A percentile compares a stretch with the other conserved stretches of the same genome.
Evolutionary conservation across 92 coral and sea anemone genomes (phyloP).

Genomic region (Metridium senile): DNA sequence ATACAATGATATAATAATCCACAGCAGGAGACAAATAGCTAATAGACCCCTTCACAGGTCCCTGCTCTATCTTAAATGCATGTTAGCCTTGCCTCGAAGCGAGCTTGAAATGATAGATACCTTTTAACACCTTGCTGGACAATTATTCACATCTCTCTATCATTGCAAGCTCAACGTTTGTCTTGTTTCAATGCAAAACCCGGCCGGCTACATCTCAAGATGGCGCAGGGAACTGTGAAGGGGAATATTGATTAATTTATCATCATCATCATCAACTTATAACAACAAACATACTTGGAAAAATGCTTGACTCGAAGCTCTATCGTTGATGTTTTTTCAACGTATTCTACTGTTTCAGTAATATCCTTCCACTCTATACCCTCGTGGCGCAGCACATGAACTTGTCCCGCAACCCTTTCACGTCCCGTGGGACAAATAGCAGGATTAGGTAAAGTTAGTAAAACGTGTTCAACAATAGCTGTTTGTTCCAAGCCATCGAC

Average conservation of each 20-base stretch:
- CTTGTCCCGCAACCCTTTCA: neutral
- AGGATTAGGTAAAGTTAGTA: constrained; percentile 11
- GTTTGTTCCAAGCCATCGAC: constrained; percentile 17
- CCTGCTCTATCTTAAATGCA: too few species aligned
- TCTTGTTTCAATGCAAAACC: too few species aligned
- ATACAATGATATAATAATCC: too few species aligned
- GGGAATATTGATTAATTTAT: neutral
- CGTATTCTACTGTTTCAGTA: neutral
- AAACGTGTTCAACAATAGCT: neutral
- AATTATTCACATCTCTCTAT: too few species aligned
- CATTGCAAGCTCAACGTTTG: too few species aligned
- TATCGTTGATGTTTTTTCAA: neutral
- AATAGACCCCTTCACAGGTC: too few species aligned
- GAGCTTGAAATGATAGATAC: too few species aligned
- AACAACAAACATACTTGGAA: constrained; percentile 1
- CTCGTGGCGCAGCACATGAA: neutral
- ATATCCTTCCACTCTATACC: constrained; percentile 12
- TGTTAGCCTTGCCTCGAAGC: too few species aligned
- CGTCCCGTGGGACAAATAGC: neutral
- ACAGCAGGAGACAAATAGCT: too few species aligned
- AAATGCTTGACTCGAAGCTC: constrained; percentile 4
- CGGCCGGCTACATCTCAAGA: too few species aligned
- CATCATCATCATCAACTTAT: neutral
- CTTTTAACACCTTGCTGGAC: too few species aligned
- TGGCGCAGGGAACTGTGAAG: neutral